Evolutionary conservation across 2,797 vertebrate genomes (phyloP), one percentile per base, ranked within the genome.

Genomic region (Falco naumanni): DNA sequence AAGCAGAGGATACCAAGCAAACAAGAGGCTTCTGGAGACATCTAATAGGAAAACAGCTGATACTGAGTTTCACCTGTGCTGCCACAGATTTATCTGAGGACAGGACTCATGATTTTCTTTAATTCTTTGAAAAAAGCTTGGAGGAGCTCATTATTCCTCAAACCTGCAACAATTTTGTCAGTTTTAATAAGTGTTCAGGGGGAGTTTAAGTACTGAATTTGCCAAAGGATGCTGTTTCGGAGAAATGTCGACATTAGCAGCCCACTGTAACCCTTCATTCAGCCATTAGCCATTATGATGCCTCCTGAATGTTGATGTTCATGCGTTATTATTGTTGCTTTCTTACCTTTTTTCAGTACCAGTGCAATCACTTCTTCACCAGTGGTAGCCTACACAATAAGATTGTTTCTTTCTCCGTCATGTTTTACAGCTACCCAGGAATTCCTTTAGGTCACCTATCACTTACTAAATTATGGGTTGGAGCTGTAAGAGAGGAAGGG

Each of bases 391-490:
- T 63, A 17, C 34, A 71, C 61, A 79, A 69, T 20, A 6, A 81
- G 92, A 87, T n/a, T 10, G 10, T 59, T 84, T 48, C 63, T 63
- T 84, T 66, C 66, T 87, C 60, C 71, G 34, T 60, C 68, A 59
- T 31, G 31, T 84, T 95, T 83, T 37, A 56, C 60, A 83, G 66
- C 86, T 39, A 82, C 75, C 39, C 71, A 76, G 84, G 90, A 90
- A 76, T 87, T 90, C 51, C 83, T 90, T 71, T 34, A 87, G 88
- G 86, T 94, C 79, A 89, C 72, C 86, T 72, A 63, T 87, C 81
- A 45, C 78, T 90, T 29, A 28, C 75, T 74, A 74, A 94, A 94
- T 87, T 57, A 70, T 3, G 7, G 72, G 68, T 75, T 91, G 34
- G 79, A 28, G 34, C 26, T 84, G 54, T 15, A 47, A 69, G 60